These are phyloP conservation scores for Hypanus sabinus DNA, from an alignment of 2,113 vertebrate genomes.

Conservation along the genomic window DNA sequence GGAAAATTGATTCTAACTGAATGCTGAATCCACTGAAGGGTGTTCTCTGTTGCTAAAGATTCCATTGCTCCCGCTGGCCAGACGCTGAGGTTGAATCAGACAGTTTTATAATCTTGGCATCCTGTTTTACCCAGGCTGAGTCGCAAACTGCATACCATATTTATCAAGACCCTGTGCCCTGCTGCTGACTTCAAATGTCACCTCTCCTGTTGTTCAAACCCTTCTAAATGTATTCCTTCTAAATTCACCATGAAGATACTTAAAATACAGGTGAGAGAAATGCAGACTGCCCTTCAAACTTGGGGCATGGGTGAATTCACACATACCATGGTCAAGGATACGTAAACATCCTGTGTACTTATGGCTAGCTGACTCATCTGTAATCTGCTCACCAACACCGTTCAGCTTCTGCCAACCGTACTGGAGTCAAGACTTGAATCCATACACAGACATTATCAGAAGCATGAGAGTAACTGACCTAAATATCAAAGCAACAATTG, in stretches of 20 bases:
- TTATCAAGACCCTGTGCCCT: neutral
- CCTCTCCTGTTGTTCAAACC: neutral
- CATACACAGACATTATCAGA: neutral
- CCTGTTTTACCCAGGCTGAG: neutral
- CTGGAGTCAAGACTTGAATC: neutral
- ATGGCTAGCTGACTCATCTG: conserved; percentile 19
- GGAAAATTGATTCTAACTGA: conserved; percentile 1
- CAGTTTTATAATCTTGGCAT: conserved; percentile 29
- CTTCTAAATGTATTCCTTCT: neutral
- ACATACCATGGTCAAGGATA: neutral
- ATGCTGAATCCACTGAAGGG: neutral
- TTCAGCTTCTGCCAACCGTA: neutral
- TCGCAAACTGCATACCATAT: neutral
- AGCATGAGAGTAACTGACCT: neutral
- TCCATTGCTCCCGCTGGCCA: conserved; percentile 3
- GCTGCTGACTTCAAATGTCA: neutral
- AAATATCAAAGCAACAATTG: neutral
- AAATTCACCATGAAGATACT: neutral
- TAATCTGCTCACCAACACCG: neutral
- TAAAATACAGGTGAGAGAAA: neutral
- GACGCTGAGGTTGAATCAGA: conserved; percentile 20
- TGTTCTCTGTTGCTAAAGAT: conserved; percentile 4
- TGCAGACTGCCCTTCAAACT: neutral
- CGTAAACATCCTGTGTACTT: conserved; percentile 30
- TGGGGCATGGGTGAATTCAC: conserved; percentile 3